phyloP scores from a whole-genome alignment of 2,888 invertebrate species.

The Altica lythri region DNA sequence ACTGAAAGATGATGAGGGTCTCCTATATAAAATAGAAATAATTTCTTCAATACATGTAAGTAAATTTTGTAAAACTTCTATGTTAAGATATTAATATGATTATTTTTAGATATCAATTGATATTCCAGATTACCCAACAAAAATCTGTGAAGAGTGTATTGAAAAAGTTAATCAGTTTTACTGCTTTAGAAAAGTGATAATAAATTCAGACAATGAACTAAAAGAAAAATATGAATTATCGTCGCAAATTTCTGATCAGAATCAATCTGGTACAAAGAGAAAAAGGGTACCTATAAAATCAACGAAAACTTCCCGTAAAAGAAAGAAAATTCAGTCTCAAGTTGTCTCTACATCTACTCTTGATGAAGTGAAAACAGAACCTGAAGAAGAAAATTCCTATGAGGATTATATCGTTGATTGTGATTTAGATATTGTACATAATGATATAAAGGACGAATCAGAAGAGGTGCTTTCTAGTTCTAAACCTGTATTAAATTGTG shows the following conservation, averaged over 20 bases:
- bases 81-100: constrained; percentile 6
- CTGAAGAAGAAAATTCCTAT: background rate
- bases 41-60: constrained; percentile 45
- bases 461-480: background rate
- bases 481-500: background rate
- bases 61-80: background rate
- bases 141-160: constrained; percentile 46
- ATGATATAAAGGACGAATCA: constrained; percentile 13
- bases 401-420: background rate
- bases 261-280: constrained; percentile 14
- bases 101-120: constrained; percentile 35
- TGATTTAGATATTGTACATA: background rate
- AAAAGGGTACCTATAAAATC: constrained; percentile 1
- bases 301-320: background rate
- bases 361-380: constrained; percentile 1
- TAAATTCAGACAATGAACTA: constrained; percentile 42
- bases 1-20: constrained; percentile 34
- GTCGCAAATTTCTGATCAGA: constrained; percentile 25
- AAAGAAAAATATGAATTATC: constrained; percentile 31
- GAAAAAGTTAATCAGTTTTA: constrained; percentile 45
- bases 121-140: constrained; percentile 38
- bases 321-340: constrained; percentile 6
- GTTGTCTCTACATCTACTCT: background rate
- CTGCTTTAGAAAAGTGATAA: constrained; percentile 47
- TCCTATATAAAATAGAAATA: constrained; percentile 44